Conservation (phyloP, 2,113 vertebrate species). For the Ailuropoda melanoleuca region DNA sequence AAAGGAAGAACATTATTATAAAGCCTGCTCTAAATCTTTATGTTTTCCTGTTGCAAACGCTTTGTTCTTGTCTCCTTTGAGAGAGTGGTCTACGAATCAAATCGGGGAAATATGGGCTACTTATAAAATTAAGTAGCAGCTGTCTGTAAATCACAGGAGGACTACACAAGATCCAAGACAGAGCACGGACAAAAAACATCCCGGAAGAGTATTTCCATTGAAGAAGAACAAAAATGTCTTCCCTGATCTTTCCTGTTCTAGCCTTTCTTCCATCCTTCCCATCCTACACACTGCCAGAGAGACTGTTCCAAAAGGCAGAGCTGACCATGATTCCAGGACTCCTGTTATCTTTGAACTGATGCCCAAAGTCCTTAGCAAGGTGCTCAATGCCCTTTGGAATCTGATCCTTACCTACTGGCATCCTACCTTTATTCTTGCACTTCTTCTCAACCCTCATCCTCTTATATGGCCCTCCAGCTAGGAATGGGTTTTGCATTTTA, state of each 20-base stretch:
- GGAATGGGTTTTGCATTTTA: background rate
- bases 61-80: background rate
- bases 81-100: background rate
- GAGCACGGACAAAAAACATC: background rate
- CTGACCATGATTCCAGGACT: background rate
- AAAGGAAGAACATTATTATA: background rate
- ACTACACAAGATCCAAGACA: background rate
- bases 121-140: background rate
- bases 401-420: background rate
- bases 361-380: background rate
- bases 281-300: background rate
- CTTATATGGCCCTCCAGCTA: background rate
- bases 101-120: background rate
- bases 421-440: background rate
- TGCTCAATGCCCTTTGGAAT: background rate
- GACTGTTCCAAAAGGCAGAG: background rate
- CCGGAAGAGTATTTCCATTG: background rate
- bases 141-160: constrained; percentile 8
- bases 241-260: background rate
- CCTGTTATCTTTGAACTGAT: background rate
- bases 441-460: background rate
- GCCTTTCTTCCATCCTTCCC: background rate
- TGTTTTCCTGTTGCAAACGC: background rate
- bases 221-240: background rate
- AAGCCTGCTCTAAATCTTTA: background rate